Evolutionary conservation across 2,888 invertebrate genomes (phyloP).

Genomic region (Amphiduros pacificus): DNA sequence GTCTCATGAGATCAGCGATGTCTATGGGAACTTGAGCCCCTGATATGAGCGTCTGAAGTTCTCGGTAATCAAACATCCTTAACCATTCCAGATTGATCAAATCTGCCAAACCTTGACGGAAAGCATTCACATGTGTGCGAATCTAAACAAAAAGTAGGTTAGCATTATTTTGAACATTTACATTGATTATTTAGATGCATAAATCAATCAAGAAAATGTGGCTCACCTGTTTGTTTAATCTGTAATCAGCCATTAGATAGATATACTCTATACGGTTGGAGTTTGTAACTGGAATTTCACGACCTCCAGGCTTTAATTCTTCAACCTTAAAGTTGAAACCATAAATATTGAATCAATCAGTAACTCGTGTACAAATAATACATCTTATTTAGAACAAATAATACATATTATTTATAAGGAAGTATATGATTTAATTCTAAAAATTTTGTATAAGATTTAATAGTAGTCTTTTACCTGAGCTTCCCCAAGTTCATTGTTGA

Average conservation of each 20-base stretch:
- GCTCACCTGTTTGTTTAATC: slow-evolving; percentile 79
- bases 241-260: slow-evolving; percentile 93
- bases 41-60: slow-evolving; percentile 94
- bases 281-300: slow-evolving; percentile 86
- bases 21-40: slow-evolving; percentile 94
- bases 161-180: background rate
- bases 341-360: too few species aligned
- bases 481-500: slow-evolving; percentile 82
- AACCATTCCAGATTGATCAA: slow-evolving; percentile 92
- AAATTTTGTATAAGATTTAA: background rate
- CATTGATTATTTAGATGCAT: background rate
- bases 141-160: slow-evolving; percentile 50
- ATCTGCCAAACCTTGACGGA: slow-evolving; percentile 85
- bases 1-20: slow-evolving; percentile 79
- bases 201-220: background rate
- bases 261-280: slow-evolving; percentile 95
- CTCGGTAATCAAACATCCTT: slow-evolving; percentile 90
- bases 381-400: background rate
- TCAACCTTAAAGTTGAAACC: slow-evolving; percentile 64
- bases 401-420: background rate
- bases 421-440: background rate
- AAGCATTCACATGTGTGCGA: slow-evolving; percentile 81
- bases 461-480: slow-evolving; percentile 67
- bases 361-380: too few species aligned
- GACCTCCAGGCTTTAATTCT: slow-evolving; percentile 88